These are phyloP conservation scores for Argentina silus DNA, from an alignment of 2,797 vertebrate species.

Conservation along the genomic window DNA sequence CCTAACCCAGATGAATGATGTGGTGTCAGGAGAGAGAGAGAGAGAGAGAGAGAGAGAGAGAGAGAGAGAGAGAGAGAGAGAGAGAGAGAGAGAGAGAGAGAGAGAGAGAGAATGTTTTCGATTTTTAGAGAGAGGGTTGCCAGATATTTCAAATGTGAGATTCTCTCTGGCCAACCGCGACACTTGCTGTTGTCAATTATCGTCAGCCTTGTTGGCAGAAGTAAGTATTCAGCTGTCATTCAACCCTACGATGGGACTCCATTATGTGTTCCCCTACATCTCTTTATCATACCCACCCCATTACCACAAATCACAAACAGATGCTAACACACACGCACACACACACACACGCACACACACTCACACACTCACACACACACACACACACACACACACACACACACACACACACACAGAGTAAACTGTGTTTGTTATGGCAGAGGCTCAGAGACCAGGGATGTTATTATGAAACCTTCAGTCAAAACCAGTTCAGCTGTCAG, in stretches of 20 bases:
- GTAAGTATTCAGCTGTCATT: too few species aligned
- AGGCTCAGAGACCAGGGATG: not conserved
- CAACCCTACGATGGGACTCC: not conserved
- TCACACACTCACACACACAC: too few species aligned
- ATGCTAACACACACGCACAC: not conserved
- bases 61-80: too few species aligned
- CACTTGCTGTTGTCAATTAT: too few species aligned
- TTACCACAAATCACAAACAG: not conserved
- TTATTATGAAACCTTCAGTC: not conserved
- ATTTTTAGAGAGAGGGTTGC: too few species aligned
- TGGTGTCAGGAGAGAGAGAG: not conserved
- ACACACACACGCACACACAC: too few species aligned
- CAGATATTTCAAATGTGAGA: too few species aligned
- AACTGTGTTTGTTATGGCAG: not conserved
- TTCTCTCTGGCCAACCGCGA: too few species aligned
- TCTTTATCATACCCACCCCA: not conserved
- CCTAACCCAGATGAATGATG: not conserved
- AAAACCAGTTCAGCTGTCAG: constrained; percentile 3
- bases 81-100: not conserved
- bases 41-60: not conserved
- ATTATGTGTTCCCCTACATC: not conserved
- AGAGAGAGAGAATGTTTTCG: too few species aligned
- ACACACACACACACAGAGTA: not conserved
- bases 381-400: too few species aligned
- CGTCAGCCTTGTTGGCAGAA: too few species aligned